Conservation (phyloP, 2,888 invertebrate genomes). For the Myopa tessellatipennis region DNA sequence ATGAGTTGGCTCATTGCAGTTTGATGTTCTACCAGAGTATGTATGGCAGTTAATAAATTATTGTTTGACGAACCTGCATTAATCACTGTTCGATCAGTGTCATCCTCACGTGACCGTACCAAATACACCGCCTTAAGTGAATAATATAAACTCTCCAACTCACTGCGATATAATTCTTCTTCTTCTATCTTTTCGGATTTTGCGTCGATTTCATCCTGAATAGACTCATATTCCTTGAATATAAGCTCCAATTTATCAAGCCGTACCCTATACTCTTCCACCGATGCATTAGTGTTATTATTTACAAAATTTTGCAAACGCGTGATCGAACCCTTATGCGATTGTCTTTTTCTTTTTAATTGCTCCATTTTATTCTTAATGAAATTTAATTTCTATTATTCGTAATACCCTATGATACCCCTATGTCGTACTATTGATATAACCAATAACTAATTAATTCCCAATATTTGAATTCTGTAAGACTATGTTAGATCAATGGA, state of each 20-base stretch:
- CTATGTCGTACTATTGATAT: too few species aligned
- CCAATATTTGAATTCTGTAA: too few species aligned
- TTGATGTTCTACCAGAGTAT: constrained; percentile 28
- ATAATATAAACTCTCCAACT: constrained; percentile 22
- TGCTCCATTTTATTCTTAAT: neutral
- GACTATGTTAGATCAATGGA: too few species aligned
- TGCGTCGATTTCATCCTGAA: neutral
- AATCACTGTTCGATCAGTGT: neutral
- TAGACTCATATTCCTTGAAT: neutral
- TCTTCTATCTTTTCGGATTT: neutral
- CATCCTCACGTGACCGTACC: neutral
- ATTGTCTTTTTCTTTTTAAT: neutral
- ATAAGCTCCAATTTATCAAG: neutral
- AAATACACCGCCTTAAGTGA: constrained; percentile 15
- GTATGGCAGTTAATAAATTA: constrained; percentile 2
- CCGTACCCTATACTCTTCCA: neutral
- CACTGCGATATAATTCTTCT: constrained; percentile 16
- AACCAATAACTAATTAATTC: too few species aligned
- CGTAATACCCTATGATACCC: too few species aligned
- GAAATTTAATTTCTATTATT: too few species aligned
- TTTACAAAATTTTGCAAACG: neutral
- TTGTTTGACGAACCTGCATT: neutral
- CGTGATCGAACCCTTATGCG: neutral
- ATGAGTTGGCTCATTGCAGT: constrained; percentile 19
- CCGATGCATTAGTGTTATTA: neutral